Evolutionary conservation across 2,888 invertebrate genomes (phyloP).

Genomic region (Eupithecia dodoneata): DNA sequence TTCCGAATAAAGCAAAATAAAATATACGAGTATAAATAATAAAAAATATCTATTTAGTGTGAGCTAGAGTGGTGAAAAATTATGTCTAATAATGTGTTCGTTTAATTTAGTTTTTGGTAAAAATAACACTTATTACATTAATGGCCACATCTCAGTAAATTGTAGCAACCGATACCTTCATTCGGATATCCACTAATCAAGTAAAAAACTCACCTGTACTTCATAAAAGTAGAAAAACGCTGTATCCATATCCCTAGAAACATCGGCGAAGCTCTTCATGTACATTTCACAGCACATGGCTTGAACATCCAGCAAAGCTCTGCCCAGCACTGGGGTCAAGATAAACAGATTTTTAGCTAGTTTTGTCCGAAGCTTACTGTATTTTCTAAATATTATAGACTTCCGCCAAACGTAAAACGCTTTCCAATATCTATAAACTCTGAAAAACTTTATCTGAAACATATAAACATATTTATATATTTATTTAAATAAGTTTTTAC

Average conservation of each 20-base stretch:
- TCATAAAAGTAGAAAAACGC: conserved; percentile 89
- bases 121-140: too few relatives aligned
- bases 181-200: not conserved
- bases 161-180: not conserved
- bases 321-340: conserved; percentile 88
- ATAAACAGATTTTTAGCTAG: conserved; percentile 89
- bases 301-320: conserved; percentile 88
- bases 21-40: too few relatives aligned
- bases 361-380: conserved; percentile 81
- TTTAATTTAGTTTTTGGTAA: too few relatives aligned
- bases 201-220: conserved; percentile 81
- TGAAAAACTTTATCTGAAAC: conserved; percentile 87
- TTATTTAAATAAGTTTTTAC: too few relatives aligned
- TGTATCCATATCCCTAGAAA: conserved; percentile 75
- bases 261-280: conserved; percentile 86
- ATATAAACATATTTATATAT: not conserved
- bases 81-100: too few relatives aligned
- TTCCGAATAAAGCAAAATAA: too few relatives aligned
- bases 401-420: conserved; percentile 92
- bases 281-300: conserved; percentile 87
- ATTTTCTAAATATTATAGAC: conserved; percentile 88
- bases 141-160: too few relatives aligned
- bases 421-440: conserved; percentile 89
- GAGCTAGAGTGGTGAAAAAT: too few relatives aligned
- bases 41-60: too few relatives aligned